These are phyloP conservation scores for Cheilosia urbana DNA, from an alignment of 2,888 invertebrate species.

Conservation along the genomic window DNA sequence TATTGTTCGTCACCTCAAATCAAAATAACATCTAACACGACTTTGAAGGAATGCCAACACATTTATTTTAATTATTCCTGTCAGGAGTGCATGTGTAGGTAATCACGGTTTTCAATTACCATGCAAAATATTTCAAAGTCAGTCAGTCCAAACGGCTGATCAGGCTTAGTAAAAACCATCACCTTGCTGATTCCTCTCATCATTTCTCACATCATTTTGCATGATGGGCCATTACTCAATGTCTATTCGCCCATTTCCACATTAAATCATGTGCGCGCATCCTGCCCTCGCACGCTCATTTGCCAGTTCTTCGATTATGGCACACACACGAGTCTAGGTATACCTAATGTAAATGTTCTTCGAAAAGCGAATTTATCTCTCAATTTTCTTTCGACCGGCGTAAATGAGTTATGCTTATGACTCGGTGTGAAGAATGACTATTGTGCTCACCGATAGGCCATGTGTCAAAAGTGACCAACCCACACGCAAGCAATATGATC, in stretches of 20 bases:
- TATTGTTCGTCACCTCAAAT: too few species aligned
- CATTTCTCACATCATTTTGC: constrained; percentile 35
- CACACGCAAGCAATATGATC: constrained; percentile 64
- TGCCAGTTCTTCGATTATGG: constrained; percentile 3
- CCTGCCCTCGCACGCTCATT: constrained; percentile 38
- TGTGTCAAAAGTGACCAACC: constrained; percentile 41
- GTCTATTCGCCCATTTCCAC: constrained; percentile 52
- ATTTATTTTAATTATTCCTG: background rate
- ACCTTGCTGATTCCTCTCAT: constrained; percentile 7
- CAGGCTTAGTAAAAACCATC: background rate
- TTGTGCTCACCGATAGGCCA: constrained; percentile 18
- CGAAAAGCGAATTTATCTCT: constrained; percentile 58
- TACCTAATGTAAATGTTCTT: constrained; percentile 17
- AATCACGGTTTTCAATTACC: constrained; percentile 42
- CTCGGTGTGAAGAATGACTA: constrained; percentile 11
- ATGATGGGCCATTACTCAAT: constrained; percentile 66
- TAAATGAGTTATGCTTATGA: constrained; percentile 59
- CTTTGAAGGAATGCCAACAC: background rate
- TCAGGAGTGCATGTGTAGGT: background rate
- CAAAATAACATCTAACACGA: too few species aligned
- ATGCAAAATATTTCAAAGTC: constrained; percentile 31
- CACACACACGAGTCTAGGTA: background rate
- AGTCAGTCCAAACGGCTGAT: background rate
- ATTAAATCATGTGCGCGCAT: constrained; percentile 60
- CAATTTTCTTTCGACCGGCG: constrained; percentile 53